These are phyloP conservation scores for Acromyrmex echinatior DNA, from an alignment of 1,140 invertebrate genomes.

Conservation along the genomic window DNA sequence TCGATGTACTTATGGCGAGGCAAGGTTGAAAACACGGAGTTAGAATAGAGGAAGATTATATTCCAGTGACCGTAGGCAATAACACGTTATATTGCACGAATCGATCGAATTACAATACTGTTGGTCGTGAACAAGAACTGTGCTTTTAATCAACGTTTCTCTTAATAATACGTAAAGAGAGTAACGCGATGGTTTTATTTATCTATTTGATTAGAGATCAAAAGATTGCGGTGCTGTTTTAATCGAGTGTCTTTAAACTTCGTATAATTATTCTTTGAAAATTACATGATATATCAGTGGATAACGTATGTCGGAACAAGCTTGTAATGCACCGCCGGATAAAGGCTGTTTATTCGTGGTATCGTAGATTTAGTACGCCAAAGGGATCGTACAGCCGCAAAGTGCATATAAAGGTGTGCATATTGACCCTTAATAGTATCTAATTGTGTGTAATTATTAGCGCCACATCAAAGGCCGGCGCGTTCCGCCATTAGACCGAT, in stretches of 20 bases:
- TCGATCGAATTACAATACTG: not conserved
- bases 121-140: not conserved
- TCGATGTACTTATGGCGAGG: not conserved
- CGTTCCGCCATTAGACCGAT: slow-evolving; percentile 51
- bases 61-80: not conserved
- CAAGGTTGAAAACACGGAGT: not conserved
- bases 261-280: slow-evolving; percentile 12
- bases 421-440: slow-evolving; percentile 58
- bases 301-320: not conserved
- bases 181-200: not conserved
- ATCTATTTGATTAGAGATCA: not conserved
- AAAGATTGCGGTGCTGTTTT: not conserved
- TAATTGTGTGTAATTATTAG: slow-evolving; percentile 60
- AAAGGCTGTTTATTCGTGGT: slow-evolving; percentile 26
- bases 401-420: slow-evolving; percentile 52
- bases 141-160: not conserved
- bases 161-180: not conserved
- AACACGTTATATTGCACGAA: slow-evolving; percentile 29
- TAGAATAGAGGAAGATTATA: not conserved
- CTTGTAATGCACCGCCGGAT: slow-evolving; percentile 6
- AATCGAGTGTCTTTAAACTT: not conserved
- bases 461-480: slow-evolving; percentile 41
- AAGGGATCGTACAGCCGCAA: slow-evolving; percentile 43
- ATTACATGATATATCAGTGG: not conserved
- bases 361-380: slow-evolving; percentile 42